phyloP scores from a whole-genome alignment of 2,113 vertebrate species.

The Notiomystis cincta region DNA sequence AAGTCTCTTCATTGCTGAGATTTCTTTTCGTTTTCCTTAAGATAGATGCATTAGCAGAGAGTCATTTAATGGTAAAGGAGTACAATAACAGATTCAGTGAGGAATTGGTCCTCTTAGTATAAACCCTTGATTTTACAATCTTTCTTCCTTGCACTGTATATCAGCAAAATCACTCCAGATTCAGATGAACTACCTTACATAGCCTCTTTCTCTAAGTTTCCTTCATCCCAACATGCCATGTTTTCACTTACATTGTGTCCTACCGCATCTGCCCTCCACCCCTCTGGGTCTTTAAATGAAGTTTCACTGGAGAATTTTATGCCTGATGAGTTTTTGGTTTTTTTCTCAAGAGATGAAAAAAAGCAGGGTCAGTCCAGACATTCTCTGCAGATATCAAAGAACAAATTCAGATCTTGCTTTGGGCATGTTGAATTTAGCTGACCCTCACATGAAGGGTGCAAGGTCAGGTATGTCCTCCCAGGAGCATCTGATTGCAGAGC shows the following conservation, averaged over 20 bases:
- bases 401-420: neutral
- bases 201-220: neutral
- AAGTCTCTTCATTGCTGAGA: neutral
- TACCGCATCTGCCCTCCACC: neutral
- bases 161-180: neutral
- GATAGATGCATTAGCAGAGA: neutral
- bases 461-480: neutral
- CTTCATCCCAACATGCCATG: neutral
- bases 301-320: neutral
- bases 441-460: neutral
- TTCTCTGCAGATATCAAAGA: neutral
- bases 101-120: neutral
- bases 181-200: neutral
- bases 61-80: neutral
- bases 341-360: neutral
- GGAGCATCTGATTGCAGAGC: neutral
- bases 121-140: neutral
- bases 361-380: neutral
- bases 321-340: accelerated
- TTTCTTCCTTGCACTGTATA: neutral
- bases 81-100: neutral
- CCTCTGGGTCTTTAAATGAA: neutral
- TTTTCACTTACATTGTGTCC: neutral
- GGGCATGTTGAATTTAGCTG: neutral
- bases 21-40: neutral